Evolutionary conservation across 1,140 invertebrate species (phyloP).

Genomic region (Pinna nobilis): DNA sequence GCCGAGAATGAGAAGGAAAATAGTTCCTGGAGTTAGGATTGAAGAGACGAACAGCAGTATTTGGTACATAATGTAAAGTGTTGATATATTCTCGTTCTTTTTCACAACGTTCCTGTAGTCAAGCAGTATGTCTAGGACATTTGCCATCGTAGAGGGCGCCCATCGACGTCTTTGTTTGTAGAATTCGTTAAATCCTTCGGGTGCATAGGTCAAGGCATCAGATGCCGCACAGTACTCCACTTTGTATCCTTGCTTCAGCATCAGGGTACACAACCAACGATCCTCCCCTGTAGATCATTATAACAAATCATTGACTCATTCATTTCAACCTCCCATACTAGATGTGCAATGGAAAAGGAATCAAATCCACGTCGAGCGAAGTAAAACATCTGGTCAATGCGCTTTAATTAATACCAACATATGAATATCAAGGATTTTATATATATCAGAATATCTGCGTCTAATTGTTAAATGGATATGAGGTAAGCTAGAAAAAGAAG

Average conservation of each 20-base stretch:
- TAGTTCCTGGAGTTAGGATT: slow-evolving; percentile 80
- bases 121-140: slow-evolving; percentile 79
- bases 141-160: slow-evolving; percentile 82
- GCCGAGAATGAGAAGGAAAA: slow-evolving; percentile 80
- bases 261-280: slow-evolving; percentile 80
- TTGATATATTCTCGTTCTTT: slow-evolving; percentile 55
- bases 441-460: too few species aligned
- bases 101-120: slow-evolving; percentile 63
- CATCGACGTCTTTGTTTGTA: slow-evolving; percentile 81
- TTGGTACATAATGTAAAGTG: slow-evolving; percentile 64
- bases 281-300: slow-evolving; percentile 76
- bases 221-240: slow-evolving; percentile 97
- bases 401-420: too few species aligned
- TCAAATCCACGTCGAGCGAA: too few species aligned
- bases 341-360: too few species aligned
- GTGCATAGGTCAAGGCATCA: slow-evolving; percentile 96
- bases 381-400: too few species aligned
- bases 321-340: too few species aligned
- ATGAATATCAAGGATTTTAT: too few species aligned
- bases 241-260: slow-evolving; percentile 79
- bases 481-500: not conserved
- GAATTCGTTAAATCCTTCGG: slow-evolving; percentile 82
- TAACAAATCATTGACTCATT: not conserved
- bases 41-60: slow-evolving; percentile 75
- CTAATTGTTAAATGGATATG: not conserved